Percentiles rank a stretch among this genome's conserved stretches.
Conservation (phyloP, 1,140 invertebrate genomes). For the Meloidogyne floridensis region DNA sequence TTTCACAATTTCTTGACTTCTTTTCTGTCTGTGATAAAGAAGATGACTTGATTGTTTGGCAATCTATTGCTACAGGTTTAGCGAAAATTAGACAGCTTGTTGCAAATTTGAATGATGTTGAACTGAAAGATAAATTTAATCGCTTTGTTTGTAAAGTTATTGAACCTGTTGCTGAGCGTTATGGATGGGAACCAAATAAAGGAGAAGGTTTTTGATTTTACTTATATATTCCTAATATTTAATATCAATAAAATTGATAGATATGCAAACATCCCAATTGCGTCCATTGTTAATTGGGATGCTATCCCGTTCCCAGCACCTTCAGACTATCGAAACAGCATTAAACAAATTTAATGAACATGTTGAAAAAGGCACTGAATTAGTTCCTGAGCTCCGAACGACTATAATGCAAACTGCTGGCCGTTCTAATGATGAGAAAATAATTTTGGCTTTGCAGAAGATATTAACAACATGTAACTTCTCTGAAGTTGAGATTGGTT, state of each 20-base stretch:
- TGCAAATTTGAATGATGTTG: conserved; percentile 50
- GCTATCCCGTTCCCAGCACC: conserved; percentile 80
- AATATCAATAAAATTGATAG: conserved; percentile 23
- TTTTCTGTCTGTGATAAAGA: conserved; percentile 51
- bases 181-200: conserved; percentile 67
- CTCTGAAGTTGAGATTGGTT: conserved; percentile 88
- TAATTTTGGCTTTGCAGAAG: conserved; percentile 78
- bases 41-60: conserved; percentile 63
- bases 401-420: conserved; percentile 82
- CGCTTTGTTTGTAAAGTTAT: conserved; percentile 64
- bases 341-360: conserved; percentile 75
- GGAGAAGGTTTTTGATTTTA: conserved; percentile 55
- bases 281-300: conserved; percentile 81
- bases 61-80: conserved; percentile 46
- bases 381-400: conserved; percentile 84
- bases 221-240: background rate
- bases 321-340: conserved; percentile 77
- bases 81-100: conserved; percentile 33
- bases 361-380: conserved; percentile 70
- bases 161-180: conserved; percentile 60
- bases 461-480: conserved; percentile 82
- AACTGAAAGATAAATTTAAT: conserved; percentile 63
- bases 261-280: conserved; percentile 76
- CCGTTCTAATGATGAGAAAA: conserved; percentile 73
- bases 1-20: conserved; percentile 58